Conservation (phyloP, 1,140 invertebrate genomes). For the Brachionus rotundiformis region DNA sequence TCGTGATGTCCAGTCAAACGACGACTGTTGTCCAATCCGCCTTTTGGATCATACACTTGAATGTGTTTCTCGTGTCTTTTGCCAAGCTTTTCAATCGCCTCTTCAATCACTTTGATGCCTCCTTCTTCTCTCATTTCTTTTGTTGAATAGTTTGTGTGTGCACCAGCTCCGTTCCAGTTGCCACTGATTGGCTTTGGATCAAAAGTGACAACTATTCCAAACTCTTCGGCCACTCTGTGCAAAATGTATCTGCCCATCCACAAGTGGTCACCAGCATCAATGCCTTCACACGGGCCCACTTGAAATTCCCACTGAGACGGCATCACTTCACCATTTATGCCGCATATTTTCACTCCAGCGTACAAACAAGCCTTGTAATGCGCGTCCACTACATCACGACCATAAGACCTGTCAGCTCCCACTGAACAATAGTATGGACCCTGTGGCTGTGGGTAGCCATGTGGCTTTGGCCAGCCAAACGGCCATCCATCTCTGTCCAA, state of each 20-base stretch:
- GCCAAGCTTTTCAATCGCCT: slow-evolving; percentile 74
- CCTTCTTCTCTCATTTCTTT: slow-evolving; percentile 80
- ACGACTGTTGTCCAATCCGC: slow-evolving; percentile 65
- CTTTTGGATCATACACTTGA: slow-evolving; percentile 78
- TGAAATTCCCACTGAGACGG: slow-evolving; percentile 73
- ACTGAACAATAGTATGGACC: slow-evolving; percentile 91
- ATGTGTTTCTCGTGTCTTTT: slow-evolving; percentile 83
- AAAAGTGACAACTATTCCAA: slow-evolving; percentile 79
- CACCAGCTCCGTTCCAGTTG: slow-evolving; percentile 88
- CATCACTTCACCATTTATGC: slow-evolving; percentile 91
- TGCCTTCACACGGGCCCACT: slow-evolving; percentile 75
- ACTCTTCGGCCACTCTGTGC: slow-evolving; percentile 84
- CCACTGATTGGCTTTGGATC: slow-evolving; percentile 83
- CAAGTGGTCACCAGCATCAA: slow-evolving; percentile 80
- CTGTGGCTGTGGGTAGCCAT: slow-evolving; percentile 85
- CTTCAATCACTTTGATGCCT: slow-evolving; percentile 70
- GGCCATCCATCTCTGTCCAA: slow-evolving; percentile 84
- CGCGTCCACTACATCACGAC: slow-evolving; percentile 87
- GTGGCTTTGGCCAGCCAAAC: slow-evolving; percentile 85
- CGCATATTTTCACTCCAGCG: slow-evolving; percentile 82
- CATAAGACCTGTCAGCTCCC: slow-evolving; percentile 78
- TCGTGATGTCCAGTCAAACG: slow-evolving; percentile 66
- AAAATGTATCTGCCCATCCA: slow-evolving; percentile 82
- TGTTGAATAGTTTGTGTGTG: slow-evolving; percentile 84
- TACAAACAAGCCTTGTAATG: slow-evolving; percentile 75